A percentile compares a stretch with the other conserved stretches of the same genome.
phyloP scores from a whole-genome alignment of 2,888 invertebrate genomes.

The Sisyra nigra region DNA sequence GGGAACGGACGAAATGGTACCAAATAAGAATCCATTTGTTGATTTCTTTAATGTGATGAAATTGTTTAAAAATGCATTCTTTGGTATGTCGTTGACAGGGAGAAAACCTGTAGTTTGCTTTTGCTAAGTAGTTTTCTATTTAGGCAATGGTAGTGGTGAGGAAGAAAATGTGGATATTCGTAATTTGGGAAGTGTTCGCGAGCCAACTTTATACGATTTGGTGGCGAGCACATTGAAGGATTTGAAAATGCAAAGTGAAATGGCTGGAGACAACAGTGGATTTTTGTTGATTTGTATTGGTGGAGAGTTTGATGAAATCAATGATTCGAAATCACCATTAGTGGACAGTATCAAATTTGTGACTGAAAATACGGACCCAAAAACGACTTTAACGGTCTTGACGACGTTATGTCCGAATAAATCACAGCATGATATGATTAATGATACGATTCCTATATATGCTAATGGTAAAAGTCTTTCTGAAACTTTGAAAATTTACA shows the following conservation, averaged over 20 bases:
- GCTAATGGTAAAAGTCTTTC: background rate
- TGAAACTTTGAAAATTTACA: background rate
- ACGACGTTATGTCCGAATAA: constrained; percentile 17
- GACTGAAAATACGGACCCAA: constrained; percentile 17
- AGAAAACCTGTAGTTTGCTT: too few species aligned
- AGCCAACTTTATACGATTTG: constrained; percentile 4
- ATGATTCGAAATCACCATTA: constrained; percentile 17
- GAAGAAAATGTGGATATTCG: background rate
- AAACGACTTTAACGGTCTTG: constrained; percentile 17
- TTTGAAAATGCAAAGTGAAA: background rate
- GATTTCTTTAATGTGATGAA: too few species aligned
- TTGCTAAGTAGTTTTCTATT: too few species aligned
- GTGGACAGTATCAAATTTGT: constrained; percentile 21
- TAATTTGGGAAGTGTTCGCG: background rate
- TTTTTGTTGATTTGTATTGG: constrained; percentile 19
- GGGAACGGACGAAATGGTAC: too few species aligned
- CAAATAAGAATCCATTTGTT: too few species aligned
- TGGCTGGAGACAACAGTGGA: background rate
- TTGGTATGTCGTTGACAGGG: too few species aligned
- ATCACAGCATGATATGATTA: background rate
- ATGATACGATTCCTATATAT: background rate
- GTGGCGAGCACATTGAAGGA: constrained; percentile 2
- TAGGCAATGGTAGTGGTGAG: background rate
- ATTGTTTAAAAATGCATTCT: too few species aligned
- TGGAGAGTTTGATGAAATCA: constrained; percentile 16